Conservation (phyloP, 2,113 vertebrate genomes). For the Clarias macrocephalus region DNA sequence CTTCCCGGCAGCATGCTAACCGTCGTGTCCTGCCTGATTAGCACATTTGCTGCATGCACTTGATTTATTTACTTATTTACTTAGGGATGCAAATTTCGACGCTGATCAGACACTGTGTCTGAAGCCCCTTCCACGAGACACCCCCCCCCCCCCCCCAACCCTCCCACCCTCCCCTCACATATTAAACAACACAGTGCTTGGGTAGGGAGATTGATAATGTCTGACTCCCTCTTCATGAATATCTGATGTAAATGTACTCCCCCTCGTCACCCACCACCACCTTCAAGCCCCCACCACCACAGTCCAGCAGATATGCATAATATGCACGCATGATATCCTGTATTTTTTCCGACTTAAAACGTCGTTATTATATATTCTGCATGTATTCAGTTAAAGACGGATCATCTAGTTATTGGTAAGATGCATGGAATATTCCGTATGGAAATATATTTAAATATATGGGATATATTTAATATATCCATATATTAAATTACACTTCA, state of each 20-base stretch:
- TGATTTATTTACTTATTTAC: slow-evolving; percentile 84
- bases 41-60: slow-evolving; percentile 73
- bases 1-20: slow-evolving; percentile 76
- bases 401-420: no score
- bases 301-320: slow-evolving; percentile 22
- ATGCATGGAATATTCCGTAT: no score
- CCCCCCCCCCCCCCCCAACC: slow-evolving; percentile 36
- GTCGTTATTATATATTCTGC: no score
- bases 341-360: background rate
- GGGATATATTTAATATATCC: background rate
- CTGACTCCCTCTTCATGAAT: slow-evolving; percentile 74
- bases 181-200: slow-evolving; percentile 64
- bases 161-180: slow-evolving; percentile 58
- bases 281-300: slow-evolving; percentile 29
- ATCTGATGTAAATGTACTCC: slow-evolving; percentile 67
- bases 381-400: no score
- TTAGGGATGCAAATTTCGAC: slow-evolving; percentile 79
- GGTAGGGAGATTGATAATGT: slow-evolving; percentile 73
- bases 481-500: background rate
- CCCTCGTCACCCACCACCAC: slow-evolving; percentile 27
- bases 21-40: slow-evolving; percentile 72
- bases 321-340: slow-evolving; percentile 31
- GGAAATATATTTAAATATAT: no score
- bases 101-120: slow-evolving; percentile 71
- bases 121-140: background rate